phyloP scores from a whole-genome alignment of 2,797 vertebrate genomes.

The Fundulus diaphanus region DNA sequence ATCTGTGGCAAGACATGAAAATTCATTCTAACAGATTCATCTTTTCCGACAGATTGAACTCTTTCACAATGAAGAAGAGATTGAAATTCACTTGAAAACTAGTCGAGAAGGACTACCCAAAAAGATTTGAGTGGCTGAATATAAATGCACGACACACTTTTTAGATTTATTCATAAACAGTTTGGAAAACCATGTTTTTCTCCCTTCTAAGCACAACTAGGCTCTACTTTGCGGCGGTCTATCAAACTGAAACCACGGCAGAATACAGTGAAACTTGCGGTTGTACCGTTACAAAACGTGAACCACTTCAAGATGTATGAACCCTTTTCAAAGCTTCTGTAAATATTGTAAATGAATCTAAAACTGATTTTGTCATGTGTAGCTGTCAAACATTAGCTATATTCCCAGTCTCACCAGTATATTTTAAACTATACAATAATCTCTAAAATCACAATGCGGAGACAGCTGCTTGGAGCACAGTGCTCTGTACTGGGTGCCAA shows the following conservation, averaged over 20 bases:
- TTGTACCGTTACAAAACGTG: background rate
- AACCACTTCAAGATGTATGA: background rate
- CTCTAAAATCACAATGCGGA: slow-evolving; percentile 43
- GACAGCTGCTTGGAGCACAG: slow-evolving; percentile 60
- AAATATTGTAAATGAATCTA: background rate
- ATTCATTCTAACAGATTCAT: background rate
- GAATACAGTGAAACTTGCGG: background rate
- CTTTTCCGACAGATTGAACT: too few species aligned
- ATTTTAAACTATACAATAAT: slow-evolving; percentile 48
- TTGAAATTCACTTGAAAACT: too few species aligned
- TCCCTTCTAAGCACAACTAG: background rate
- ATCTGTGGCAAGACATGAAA: background rate
- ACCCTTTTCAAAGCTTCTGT: background rate
- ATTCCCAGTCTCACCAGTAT: slow-evolving; percentile 31
- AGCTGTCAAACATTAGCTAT: slow-evolving; percentile 32
- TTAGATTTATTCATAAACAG: background rate
- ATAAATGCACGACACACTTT: background rate
- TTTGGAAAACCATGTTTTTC: background rate
- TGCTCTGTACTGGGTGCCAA: slow-evolving; percentile 52
- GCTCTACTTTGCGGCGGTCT: background rate
- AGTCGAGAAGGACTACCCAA: too few species aligned
- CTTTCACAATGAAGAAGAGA: too few species aligned
- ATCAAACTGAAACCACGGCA: background rate
- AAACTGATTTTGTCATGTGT: slow-evolving; percentile 26
- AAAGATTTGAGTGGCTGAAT: too few species aligned